Base-by-base conservation (phyloP, 1,140 invertebrate species). In the Lysiphlebus fabarum region DNA sequence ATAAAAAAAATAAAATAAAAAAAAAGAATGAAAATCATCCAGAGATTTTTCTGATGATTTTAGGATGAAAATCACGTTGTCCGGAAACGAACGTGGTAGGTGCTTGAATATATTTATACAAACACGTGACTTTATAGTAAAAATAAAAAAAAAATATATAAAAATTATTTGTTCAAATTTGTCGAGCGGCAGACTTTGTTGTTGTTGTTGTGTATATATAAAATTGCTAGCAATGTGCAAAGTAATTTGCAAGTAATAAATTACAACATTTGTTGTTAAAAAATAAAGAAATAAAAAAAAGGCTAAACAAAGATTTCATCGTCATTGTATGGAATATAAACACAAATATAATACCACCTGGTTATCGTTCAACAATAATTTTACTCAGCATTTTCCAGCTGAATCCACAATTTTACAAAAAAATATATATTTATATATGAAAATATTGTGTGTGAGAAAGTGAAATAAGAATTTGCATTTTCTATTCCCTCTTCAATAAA, bases 391-490 rank as follows among this genome's bases (percentile, higher is more conserved):
- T 11, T 4, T 11, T 11, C 17, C 34, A 17, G 7, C 47, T 33
- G 10, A 33, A 11, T 7, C 11, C 9, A 48, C 26, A 34, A 49
- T 33, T 34, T 10, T 33, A 42, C 41, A 45, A 37, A 42, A 34
- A 55, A 60, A 60, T 36, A 55, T 55, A 60, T 36, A 55, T 55
- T 38, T 55, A 7, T n/a, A 40, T 49, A 48, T 37, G 11, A 11
- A n/a, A 36, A 34, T 5, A 38, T 33, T n/a, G 36, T n/a, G 36
- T 49, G 34, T 7, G 36, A 51, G 14, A 51, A 58, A 34, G 53
- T 43, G 58, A 48, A 60, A 60, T 55, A 55, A 60, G 55, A 60
- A 60, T 60, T 60, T 60, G 53, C 58, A 60, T 60, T 60, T 60
- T 60, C 53, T 51, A 60, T 60, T 49, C 53, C 58, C 37, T 59